Evolutionary conservation across 92 coral and sea anemone species (phyloP).

Genomic region (Epizoanthus illoricatus): DNA sequence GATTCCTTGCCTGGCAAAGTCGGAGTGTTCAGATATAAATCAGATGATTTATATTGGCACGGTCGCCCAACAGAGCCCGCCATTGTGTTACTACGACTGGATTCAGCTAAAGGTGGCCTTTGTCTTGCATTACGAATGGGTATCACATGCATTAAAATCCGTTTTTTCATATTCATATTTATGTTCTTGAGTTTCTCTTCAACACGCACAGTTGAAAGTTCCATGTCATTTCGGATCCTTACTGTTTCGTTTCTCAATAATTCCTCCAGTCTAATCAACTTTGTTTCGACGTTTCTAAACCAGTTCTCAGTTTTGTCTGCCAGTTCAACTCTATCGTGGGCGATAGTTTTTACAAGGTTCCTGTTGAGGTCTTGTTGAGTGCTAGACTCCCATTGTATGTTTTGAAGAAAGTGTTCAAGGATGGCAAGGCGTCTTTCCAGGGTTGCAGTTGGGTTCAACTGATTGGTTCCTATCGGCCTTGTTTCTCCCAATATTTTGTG

Average conservation of each 20-base stretch:
- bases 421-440: constrained; percentile 14
- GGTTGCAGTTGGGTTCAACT: background rate
- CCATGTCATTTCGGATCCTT: background rate
- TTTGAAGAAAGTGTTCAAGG: constrained; percentile 5
- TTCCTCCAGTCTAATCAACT: background rate
- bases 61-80: background rate
- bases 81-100: background rate
- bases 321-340: background rate
- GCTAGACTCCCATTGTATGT: constrained; percentile 5
- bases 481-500: constrained; percentile 1
- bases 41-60: too few species aligned
- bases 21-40: too few species aligned
- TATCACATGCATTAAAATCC: constrained; percentile 12
- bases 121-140: background rate
- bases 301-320: background rate
- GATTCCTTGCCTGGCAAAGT: background rate
- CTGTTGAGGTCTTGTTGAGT: background rate
- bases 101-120: background rate
- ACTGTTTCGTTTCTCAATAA: background rate
- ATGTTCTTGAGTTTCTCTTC: constrained; percentile 1
- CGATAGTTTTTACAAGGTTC: background rate
- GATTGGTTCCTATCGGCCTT: background rate
- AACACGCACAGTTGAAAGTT: background rate
- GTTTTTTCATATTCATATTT: constrained; percentile 19
- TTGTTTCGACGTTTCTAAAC: background rate